A percentile compares a stretch with the other conserved stretches of the same genome.
Conservation (phyloP, 2,888 invertebrate species). For the Liopterus haemorrhoidalis region DNA sequence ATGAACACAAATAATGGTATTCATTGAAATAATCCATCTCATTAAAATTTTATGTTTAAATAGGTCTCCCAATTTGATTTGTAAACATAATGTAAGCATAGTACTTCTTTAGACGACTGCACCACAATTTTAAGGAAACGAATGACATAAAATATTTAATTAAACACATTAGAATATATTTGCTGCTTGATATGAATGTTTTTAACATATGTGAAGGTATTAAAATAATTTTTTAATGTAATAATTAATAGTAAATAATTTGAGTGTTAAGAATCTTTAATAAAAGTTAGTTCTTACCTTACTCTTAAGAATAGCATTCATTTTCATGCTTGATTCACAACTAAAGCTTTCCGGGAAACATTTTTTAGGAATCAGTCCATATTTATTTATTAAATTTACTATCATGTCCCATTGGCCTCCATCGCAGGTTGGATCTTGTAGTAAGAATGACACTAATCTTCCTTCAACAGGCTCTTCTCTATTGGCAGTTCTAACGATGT, state of each 20-base stretch:
- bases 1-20: too few relatives aligned
- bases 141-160: too few relatives aligned
- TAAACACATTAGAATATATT: too few relatives aligned
- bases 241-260: slow-evolving; percentile 9
- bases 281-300: too few relatives aligned
- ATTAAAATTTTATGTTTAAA: too few relatives aligned
- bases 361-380: slow-evolving; percentile 84
- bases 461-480: slow-evolving; percentile 72
- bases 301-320: slow-evolving; percentile 75
- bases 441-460: slow-evolving; percentile 69
- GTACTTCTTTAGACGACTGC: too few relatives aligned
- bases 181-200: too few relatives aligned
- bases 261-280: neutral
- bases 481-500: slow-evolving; percentile 69
- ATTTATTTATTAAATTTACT: slow-evolving; percentile 76
- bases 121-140: too few relatives aligned
- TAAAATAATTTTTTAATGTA: too few relatives aligned
- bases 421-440: slow-evolving; percentile 73
- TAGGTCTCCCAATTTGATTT: too few relatives aligned
- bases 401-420: slow-evolving; percentile 95
- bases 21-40: too few relatives aligned
- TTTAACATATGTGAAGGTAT: slow-evolving; percentile 5
- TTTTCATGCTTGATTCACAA: slow-evolving; percentile 64
- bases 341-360: slow-evolving; percentile 80
- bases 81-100: neutral